phyloP scores from a whole-genome alignment of 2,888 invertebrate genomes.

The Venustoraphidia nigricollis region DNA sequence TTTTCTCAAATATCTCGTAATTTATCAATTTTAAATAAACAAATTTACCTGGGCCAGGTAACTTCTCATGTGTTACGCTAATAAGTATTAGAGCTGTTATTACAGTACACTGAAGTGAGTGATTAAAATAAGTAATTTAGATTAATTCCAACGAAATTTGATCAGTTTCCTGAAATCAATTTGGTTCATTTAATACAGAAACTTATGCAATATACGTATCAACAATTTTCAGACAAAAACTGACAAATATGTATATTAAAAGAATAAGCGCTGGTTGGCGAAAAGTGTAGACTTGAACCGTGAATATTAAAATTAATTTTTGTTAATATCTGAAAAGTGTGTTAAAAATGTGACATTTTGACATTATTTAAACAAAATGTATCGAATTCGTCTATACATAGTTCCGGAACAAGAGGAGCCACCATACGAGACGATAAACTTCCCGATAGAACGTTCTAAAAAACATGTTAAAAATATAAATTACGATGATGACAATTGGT shows the following conservation, averaged over 20 bases:
- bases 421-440: neutral
- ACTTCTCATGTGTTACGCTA: too few species aligned
- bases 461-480: neutral
- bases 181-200: neutral
- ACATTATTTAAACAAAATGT: constrained; percentile 11
- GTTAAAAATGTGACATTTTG: neutral
- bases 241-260: neutral
- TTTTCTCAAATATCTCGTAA: too few species aligned
- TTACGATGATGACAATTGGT: neutral
- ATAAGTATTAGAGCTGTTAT: too few species aligned
- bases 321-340: too few species aligned
- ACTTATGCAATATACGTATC: neutral
- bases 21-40: too few species aligned
- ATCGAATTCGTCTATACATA: constrained; percentile 16
- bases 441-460: neutral
- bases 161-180: neutral
- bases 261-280: too few species aligned
- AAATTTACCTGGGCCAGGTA: too few species aligned
- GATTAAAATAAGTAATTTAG: too few species aligned
- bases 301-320: too few species aligned
- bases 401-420: constrained; percentile 13
- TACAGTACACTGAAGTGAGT: too few species aligned
- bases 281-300: too few species aligned
- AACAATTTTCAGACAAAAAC: neutral
- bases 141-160: neutral